These are phyloP conservation scores for Lytechinus variegatus DNA, from an alignment of 35 echinoderm and acorn worm species.

Conservation along the genomic window DNA sequence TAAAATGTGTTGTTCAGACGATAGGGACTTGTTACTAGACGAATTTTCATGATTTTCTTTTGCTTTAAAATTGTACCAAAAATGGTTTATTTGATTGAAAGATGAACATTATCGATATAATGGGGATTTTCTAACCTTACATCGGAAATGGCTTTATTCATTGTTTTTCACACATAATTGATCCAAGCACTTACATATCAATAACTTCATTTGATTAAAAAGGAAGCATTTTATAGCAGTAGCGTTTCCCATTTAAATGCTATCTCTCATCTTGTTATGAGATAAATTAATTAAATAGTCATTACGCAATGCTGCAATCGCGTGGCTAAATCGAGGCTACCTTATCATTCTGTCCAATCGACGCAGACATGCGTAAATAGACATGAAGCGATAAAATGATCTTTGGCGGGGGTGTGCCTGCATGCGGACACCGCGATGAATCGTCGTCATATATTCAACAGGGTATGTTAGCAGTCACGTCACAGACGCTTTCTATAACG, in stretches of 20 bases:
- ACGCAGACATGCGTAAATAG: background rate
- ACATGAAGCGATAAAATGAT: background rate
- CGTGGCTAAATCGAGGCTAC: background rate
- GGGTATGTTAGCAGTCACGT: background rate
- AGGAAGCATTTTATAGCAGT: background rate
- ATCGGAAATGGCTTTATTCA: too few relatives aligned
- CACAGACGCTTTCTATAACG: too few relatives aligned
- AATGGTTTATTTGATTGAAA: too few relatives aligned
- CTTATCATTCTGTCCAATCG: background rate
- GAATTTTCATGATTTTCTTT: too few relatives aligned
- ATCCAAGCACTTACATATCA: too few relatives aligned
- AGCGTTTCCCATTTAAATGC: background rate
- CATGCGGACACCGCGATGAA: background rate
- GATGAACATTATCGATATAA: too few relatives aligned
- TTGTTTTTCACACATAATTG: too few relatives aligned
- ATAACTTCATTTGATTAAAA: background rate
- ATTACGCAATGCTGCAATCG: background rate
- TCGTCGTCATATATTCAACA: background rate
- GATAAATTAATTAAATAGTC: conserved; percentile 6
- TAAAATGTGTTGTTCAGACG: too few relatives aligned
- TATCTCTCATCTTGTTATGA: background rate
- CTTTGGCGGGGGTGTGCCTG: background rate
- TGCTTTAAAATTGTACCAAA: too few relatives aligned
- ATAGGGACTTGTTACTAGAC: too few relatives aligned
- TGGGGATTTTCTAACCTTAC: too few relatives aligned